phyloP scores from a whole-genome alignment of 2,888 invertebrate species.

The Nephrotoma flavescens region DNA sequence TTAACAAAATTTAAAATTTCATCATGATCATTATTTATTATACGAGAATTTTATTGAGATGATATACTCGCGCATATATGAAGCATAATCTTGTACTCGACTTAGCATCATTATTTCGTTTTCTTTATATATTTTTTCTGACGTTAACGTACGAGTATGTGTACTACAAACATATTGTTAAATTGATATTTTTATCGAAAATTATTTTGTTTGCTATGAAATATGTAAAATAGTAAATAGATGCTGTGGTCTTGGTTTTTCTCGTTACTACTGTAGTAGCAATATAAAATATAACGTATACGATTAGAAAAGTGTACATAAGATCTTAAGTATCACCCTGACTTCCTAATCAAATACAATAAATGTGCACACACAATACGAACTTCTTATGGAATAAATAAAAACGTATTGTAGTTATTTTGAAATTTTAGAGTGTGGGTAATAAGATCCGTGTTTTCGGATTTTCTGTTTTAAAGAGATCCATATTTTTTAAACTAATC shows the following conservation, averaged over 20 bases:
- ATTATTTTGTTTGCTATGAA: not conserved
- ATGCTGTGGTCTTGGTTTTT: not conserved
- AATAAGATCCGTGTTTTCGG: not conserved
- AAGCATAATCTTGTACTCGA: not conserved
- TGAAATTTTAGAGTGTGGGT: not conserved
- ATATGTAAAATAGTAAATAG: not conserved
- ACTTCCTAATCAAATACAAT: conserved; percentile 16
- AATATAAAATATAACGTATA: not conserved
- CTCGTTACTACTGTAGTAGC: not conserved
- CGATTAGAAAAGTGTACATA: not conserved
- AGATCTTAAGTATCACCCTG: conserved; percentile 14
- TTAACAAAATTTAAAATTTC: not conserved
- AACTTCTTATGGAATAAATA: not conserved
- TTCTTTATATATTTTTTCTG: too few species aligned
- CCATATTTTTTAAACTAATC: too few species aligned
- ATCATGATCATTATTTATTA: not conserved
- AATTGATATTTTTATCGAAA: not conserved
- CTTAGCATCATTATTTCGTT: not conserved
- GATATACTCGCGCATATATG: not conserved
- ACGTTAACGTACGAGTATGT: not conserved
- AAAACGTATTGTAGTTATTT: not conserved
- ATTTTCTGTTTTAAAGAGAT: not conserved
- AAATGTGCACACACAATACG: conserved; percentile 10
- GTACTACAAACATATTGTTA: not conserved
- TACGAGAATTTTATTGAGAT: not conserved